Conservation (phyloP, 1,140 invertebrate genomes). For the Bombus waltoni region DNA sequence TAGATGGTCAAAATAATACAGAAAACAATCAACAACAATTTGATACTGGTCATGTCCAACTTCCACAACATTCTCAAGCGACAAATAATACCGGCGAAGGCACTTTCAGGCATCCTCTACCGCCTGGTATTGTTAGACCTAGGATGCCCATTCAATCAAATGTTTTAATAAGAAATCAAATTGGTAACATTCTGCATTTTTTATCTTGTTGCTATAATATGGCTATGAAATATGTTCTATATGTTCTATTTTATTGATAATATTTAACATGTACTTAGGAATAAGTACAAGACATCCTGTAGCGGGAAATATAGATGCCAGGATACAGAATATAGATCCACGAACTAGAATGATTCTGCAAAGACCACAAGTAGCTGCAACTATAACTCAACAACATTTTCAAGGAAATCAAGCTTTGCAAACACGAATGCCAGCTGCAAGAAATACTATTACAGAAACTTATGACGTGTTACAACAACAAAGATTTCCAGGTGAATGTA, state of each 20-base stretch:
- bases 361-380: conserved; percentile 71
- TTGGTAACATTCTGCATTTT: conserved; percentile 66
- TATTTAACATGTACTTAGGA: conserved; percentile 61
- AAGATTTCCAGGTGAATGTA: conserved; percentile 74
- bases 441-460: conserved; percentile 73
- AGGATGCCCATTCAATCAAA: conserved; percentile 80
- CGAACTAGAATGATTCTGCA: conserved; percentile 82
- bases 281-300: conserved; percentile 73
- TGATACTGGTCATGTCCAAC: conserved; percentile 75
- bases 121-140: conserved; percentile 82
- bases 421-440: conserved; percentile 74
- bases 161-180: conserved; percentile 77
- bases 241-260: neutral
- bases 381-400: conserved; percentile 75
- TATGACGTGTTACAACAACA: conserved; percentile 80
- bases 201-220: conserved; percentile 12
- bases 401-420: conserved; percentile 74
- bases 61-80: conserved; percentile 76
- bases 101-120: conserved; percentile 85
- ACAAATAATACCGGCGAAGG: conserved; percentile 76
- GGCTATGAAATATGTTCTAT: neutral
- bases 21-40: conserved; percentile 75
- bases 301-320: conserved; percentile 74
- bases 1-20: conserved; percentile 69
- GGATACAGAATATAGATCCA: conserved; percentile 81